These are phyloP conservation scores for Delia radicum DNA, from an alignment of 1,140 invertebrate genomes.

Conservation along the genomic window DNA sequence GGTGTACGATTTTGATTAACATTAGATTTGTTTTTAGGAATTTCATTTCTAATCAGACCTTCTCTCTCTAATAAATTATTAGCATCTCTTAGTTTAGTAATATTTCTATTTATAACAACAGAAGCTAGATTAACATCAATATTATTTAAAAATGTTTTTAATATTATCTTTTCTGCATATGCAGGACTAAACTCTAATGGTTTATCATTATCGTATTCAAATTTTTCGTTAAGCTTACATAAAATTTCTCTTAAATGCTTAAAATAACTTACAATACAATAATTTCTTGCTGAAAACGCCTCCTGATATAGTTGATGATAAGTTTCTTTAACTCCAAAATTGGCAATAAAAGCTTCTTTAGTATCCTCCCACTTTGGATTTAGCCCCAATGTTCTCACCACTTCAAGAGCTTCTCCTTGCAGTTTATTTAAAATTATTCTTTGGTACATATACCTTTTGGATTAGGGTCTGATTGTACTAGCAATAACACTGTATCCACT, in stretches of 20 bases:
- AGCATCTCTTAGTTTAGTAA: conserved; percentile 28
- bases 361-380: conserved; percentile 17
- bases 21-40: not conserved
- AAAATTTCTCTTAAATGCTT: not conserved
- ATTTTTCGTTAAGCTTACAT: conserved; percentile 22
- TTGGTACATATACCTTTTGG: conserved; percentile 6
- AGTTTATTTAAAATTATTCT: conserved; percentile 31
- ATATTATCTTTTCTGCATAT: conserved; percentile 27
- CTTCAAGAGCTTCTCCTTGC: conserved; percentile 29
- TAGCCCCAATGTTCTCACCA: conserved; percentile 28
- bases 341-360: conserved; percentile 25
- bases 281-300: not conserved
- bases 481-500: conserved; percentile 23
- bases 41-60: not conserved
- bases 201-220: conserved; percentile 19
- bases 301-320: conserved; percentile 25
- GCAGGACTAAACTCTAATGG: conserved; percentile 26
- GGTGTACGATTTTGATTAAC: not conserved
- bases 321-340: conserved; percentile 29
- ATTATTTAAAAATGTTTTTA: conserved; percentile 30
- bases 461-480: not conserved
- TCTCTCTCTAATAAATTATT: conserved; percentile 16
- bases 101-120: conserved; percentile 27
- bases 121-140: conserved; percentile 28
- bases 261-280: not conserved